Conservation (phyloP, 2,888 invertebrate genomes). For the Cephus spinipes region DNA sequence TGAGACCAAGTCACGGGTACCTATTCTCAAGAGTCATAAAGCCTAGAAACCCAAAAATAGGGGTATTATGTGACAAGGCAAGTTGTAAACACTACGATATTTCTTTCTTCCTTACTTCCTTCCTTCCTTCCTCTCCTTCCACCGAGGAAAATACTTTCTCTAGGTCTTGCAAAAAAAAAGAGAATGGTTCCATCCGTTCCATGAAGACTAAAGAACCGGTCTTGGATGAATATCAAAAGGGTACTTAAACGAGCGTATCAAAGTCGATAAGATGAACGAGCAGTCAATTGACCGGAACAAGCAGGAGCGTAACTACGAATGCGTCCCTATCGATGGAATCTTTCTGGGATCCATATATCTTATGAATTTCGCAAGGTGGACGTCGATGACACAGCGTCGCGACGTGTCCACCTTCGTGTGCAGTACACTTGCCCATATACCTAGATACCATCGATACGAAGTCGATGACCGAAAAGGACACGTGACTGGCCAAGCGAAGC, state of each 20-base stretch:
- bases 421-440: neutral
- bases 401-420: neutral
- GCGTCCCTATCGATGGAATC: neutral
- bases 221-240: neutral
- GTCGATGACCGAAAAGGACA: neutral
- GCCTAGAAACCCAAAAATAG: slow-evolving; percentile 24
- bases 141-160: neutral
- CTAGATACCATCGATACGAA: neutral
- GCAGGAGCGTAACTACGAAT: neutral
- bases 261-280: neutral
- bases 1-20: slow-evolving; percentile 22
- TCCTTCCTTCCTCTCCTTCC: neutral
- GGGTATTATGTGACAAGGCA: slow-evolving; percentile 19
- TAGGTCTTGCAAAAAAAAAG: neutral
- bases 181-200: neutral
- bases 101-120: neutral
- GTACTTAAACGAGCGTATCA: neutral
- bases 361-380: neutral
- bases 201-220: neutral
- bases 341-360: neutral
- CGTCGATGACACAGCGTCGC: neutral
- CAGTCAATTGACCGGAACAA: neutral
- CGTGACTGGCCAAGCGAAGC: neutral
- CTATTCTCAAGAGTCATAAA: slow-evolving; percentile 37
- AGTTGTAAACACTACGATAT: neutral